Base-by-base conservation (phyloP, 2,888 invertebrate genomes). In the Nemotelus pantherinus region DNA sequence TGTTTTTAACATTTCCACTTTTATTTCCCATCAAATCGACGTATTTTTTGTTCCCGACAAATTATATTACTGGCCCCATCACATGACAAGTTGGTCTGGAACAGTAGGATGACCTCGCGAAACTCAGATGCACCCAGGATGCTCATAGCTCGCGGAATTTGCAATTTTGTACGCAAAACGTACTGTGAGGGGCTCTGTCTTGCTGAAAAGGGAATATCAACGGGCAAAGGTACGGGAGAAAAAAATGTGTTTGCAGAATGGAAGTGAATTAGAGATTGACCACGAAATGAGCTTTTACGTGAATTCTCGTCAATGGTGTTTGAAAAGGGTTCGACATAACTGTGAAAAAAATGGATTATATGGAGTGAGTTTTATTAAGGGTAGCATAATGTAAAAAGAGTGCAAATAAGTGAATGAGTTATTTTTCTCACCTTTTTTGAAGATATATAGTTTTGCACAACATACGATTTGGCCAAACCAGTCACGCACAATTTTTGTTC, bases 1-100 rank as follows among this genome's bases (percentile, higher is more conserved):
- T 67, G 47, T 67, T 67, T 67, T 67, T 67, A 67, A 67, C 47
- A 48, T 45, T 47, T n/a, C 47, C 6, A 43, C 10, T 63, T 63
- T 63, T 63, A 63, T 63, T 63, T 63, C 6, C 63, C 63, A 63
- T 63, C 43, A 63, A 63, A 10, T 41, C 63, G 43, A 41, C 43
- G 63, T 63, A 63, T 41, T 6, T 50, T 50, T 50, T 50, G 9
- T 9, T 63, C 63, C 9, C 39, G 9, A 10, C 25, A 41, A 41
- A 25, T 41, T 43, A 41, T 63, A 41, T 63, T 63, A 6, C 63
- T 43, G 25, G 2, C 63, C 63, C 63, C 43, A 1, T 39, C 43
- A 9, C 5, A 9, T 63, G 39, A 10, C 9, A 41, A 41, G 63
- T 25, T 25, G 4, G 10, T 25, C 6, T 63, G 63, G 9, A 43